A percentile compares a stretch with the other conserved stretches of the same genome.
phyloP scores from a whole-genome alignment of 1,140 invertebrate genomes.

The Procambarus clarkii region DNA sequence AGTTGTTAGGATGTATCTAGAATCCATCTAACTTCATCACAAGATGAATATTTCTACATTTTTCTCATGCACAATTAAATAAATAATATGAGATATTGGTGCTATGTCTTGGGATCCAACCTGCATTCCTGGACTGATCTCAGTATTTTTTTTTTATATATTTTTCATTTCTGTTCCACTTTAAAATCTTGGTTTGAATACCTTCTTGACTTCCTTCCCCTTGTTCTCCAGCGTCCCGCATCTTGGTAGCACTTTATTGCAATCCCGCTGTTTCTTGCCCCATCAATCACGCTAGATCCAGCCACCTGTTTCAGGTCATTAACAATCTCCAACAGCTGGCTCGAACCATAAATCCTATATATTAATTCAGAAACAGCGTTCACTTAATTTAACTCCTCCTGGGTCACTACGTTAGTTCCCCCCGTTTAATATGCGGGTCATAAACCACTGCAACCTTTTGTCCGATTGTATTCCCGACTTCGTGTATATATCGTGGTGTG shows the following conservation, averaged over 20 bases:
- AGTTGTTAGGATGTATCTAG: no score
- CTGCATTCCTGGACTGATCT: no score
- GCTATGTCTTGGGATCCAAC: no score
- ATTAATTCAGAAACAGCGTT: neutral
- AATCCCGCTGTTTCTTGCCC: neutral
- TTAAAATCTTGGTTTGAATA: no score
- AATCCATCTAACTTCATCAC: no score
- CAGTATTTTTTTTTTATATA: no score
- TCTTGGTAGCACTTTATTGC: neutral
- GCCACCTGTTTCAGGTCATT: neutral
- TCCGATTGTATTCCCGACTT: conserved; percentile 10
- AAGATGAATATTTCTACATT: no score
- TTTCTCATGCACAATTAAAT: no score
- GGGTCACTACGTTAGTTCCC: neutral
- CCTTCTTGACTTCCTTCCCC: neutral
- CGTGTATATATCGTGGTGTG: neutral
- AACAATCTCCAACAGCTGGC: conserved; percentile 4
- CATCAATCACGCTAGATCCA: neutral
- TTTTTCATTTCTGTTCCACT: no score
- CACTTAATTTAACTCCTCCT: conserved; percentile 7
- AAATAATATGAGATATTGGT: no score
- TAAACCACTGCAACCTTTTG: conserved; percentile 4
- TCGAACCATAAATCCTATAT: conserved; percentile 7
- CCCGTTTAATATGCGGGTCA: neutral
- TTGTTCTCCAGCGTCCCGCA: no score